A percentile compares a stretch with the other conserved stretches of the same genome.
These are phyloP conservation scores for Homarus americanus DNA, from an alignment of 1,140 invertebrate genomes.

Conservation along the genomic window DNA sequence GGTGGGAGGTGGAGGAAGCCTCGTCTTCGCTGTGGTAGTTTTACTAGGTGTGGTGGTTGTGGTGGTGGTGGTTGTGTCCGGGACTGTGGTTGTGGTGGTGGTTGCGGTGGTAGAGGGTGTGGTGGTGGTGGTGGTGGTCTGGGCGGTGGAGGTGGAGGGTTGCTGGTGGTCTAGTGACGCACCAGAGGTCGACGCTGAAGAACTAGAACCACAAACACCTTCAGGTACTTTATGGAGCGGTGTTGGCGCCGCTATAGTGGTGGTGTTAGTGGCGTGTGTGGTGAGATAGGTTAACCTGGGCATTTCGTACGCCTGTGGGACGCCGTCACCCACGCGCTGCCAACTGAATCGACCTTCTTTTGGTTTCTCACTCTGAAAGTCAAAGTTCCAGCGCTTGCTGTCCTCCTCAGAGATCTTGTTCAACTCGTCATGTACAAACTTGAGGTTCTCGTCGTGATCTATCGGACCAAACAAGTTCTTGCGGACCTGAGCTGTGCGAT, in stretches of 20 bases:
- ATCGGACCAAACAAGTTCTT: slow-evolving; percentile 81
- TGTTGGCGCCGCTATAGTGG: not conserved
- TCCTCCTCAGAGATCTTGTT: slow-evolving; percentile 78
- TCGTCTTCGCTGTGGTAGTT: not conserved
- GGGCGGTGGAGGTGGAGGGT: not conserved
- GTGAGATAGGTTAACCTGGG: slow-evolving; percentile 21
- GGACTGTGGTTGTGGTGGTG: not conserved
- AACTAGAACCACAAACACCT: not conserved
- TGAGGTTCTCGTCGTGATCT: slow-evolving; percentile 79
- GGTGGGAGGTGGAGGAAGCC: not conserved
- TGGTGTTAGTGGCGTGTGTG: not conserved
- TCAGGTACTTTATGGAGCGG: not conserved
- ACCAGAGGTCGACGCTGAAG: not conserved
- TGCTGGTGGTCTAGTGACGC: not conserved
- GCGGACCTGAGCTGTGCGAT: slow-evolving; percentile 77
- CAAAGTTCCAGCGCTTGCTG: slow-evolving; percentile 80
- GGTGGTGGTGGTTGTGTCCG: not conserved
- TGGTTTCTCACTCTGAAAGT: slow-evolving; percentile 79
- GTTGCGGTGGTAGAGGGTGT: not conserved
- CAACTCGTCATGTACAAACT: slow-evolving; percentile 79
- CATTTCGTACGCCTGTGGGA: slow-evolving; percentile 71
- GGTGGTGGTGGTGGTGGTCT: not conserved
- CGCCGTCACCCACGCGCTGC: slow-evolving; percentile 42
- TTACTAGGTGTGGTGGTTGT: not conserved
- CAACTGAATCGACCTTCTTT: slow-evolving; percentile 71